Conservation (phyloP, 2,113 vertebrate genomes). For the Tichodroma muraria region DNA sequence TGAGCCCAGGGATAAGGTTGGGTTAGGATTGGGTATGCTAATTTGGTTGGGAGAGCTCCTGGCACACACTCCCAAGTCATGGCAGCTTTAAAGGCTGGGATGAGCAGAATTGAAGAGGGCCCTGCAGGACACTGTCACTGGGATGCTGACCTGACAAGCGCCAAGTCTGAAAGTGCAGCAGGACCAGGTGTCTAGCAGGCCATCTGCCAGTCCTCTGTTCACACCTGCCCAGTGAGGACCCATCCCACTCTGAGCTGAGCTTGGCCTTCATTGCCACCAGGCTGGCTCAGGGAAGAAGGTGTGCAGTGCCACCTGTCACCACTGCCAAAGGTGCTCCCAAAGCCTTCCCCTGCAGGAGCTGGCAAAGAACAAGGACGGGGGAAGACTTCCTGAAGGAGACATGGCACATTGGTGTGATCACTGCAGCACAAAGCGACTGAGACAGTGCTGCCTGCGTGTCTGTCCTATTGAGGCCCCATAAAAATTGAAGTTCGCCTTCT, state of each 20-base stretch:
- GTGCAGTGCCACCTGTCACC: background rate
- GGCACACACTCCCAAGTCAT: background rate
- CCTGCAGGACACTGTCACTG: background rate
- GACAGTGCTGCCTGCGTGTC: accelerated
- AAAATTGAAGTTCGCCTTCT: background rate
- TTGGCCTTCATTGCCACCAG: accelerated
- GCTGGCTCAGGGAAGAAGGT: background rate
- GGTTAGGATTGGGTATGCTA: accelerated
- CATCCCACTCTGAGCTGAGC: background rate
- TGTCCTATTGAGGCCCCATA: background rate
- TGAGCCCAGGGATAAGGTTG: accelerated
- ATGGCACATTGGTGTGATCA: accelerated
- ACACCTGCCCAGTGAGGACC: background rate
- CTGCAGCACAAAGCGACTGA: background rate
- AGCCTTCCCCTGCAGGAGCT: background rate
- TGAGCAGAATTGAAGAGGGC: too few species aligned
- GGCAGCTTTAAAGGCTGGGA: accelerated
- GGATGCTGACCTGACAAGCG: accelerated
- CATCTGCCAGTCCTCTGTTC: background rate
- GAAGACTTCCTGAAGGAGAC: background rate
- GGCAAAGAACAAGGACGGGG: background rate
- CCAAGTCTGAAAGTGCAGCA: accelerated
- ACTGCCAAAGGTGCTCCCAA: background rate
- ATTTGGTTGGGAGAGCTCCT: background rate
- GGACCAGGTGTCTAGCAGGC: background rate